phyloP scores from a whole-genome alignment of 1,140 invertebrate species.

The Galendromus occidentalis region DNA sequence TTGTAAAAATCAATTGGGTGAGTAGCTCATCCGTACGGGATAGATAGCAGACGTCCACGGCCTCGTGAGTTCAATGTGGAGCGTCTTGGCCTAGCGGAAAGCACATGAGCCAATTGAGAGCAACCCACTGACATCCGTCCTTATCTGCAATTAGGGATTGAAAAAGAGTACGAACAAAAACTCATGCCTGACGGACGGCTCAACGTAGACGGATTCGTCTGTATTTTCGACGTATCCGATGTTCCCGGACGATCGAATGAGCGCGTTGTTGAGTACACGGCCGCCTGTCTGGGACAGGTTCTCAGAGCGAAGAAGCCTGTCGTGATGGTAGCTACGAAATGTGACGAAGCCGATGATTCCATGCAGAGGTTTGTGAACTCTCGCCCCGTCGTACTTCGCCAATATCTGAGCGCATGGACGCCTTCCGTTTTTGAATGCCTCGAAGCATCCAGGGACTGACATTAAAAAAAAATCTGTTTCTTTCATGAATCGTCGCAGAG shows the following conservation, averaged over 20 bases:
- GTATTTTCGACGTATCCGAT: constrained; percentile 83
- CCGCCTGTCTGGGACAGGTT: constrained; percentile 53
- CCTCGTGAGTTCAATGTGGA: too few relatives aligned
- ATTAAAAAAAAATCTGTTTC: neutral
- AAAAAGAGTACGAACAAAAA: constrained; percentile 86
- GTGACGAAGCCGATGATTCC: constrained; percentile 67
- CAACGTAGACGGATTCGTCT: constrained; percentile 83
- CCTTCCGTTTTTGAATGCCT: neutral
- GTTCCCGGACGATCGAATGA: constrained; percentile 62
- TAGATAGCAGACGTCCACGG: neutral
- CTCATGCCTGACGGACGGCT: constrained; percentile 79
- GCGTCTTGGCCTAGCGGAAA: too few relatives aligned
- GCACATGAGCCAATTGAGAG: constrained; percentile 8
- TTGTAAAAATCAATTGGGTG: constrained; percentile 89
- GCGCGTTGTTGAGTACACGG: constrained; percentile 54
- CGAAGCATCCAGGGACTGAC: neutral
- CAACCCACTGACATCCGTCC: neutral
- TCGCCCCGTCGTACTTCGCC: too few relatives aligned
- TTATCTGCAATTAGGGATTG: constrained; percentile 33
- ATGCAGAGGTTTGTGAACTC: neutral
- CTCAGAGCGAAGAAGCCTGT: constrained; percentile 85
- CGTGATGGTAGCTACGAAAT: constrained; percentile 85
- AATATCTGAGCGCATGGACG: neutral
- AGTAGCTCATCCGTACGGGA: constrained; percentile 17
- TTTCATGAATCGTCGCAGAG: constrained; percentile 36